These are phyloP conservation scores for Lepidochrysops patricia DNA, from an alignment of 2,888 invertebrate species.

Conservation along the genomic window DNA sequence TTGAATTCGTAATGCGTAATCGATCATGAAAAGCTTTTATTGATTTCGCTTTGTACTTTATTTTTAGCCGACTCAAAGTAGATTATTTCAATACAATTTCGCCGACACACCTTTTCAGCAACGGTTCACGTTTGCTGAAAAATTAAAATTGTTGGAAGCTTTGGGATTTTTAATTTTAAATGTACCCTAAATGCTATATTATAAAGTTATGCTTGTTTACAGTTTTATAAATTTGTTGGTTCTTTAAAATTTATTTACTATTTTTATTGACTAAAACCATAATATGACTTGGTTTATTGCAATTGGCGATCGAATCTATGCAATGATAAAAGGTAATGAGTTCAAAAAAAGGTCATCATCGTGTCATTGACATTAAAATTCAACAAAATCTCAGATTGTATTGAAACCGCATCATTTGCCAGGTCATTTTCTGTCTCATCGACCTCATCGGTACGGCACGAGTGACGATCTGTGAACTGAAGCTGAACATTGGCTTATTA, in stretches of 20 bases:
- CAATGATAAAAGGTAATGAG: too few species aligned
- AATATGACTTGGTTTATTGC: too few species aligned
- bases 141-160: background rate
- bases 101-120: background rate
- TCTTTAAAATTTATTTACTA: too few species aligned
- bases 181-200: too few species aligned
- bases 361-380: conserved; percentile 48
- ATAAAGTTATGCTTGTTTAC: too few species aligned
- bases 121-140: background rate
- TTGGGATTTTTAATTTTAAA: too few species aligned
- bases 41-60: background rate
- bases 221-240: too few species aligned
- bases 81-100: background rate
- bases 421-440: conserved; percentile 58
- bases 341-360: conserved; percentile 25
- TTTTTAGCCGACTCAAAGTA: background rate
- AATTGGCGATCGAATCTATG: too few species aligned
- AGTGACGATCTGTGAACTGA: conserved; percentile 44
- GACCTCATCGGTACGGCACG: conserved; percentile 57
- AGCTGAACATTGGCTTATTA: conserved; percentile 14
- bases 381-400: conserved; percentile 32
- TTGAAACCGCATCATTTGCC: conserved; percentile 50
- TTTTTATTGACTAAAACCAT: too few species aligned
- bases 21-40: conserved; percentile 2
- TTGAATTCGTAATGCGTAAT: conserved; percentile 12